phyloP scores from a whole-genome alignment of 2,113 vertebrate genomes.

The Machaerirhynchus nigripectus region DNA sequence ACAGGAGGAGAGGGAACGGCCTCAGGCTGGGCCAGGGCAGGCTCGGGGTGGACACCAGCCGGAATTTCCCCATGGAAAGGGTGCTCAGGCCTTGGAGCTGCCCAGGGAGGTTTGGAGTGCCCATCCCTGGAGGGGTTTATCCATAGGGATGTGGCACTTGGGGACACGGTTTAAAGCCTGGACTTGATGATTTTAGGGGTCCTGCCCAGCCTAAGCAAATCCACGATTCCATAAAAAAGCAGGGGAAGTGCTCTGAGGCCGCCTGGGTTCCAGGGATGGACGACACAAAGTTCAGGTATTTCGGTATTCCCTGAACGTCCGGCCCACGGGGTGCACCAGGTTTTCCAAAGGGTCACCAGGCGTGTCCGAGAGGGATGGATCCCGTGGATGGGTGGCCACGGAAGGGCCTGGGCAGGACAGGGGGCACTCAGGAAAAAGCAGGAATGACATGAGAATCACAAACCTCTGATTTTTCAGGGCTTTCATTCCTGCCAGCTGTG shows the following conservation, averaged over 20 bases:
- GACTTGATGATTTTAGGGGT: background rate
- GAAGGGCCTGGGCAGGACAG: background rate
- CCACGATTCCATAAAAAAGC: background rate
- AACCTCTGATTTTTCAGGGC: background rate
- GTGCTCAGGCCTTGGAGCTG: background rate
- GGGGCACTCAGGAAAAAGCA: background rate
- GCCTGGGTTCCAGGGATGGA: too few species aligned
- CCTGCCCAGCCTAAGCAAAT: background rate
- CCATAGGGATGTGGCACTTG: background rate
- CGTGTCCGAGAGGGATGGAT: background rate
- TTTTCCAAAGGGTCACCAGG: background rate
- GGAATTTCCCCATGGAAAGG: background rate
- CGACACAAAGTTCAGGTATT: too few species aligned
- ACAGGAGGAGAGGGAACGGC: background rate
- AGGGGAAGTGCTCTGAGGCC: background rate
- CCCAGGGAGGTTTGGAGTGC: background rate
- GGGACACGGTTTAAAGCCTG: background rate
- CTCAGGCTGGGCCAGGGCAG: background rate
- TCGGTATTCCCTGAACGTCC: background rate
- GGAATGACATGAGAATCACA: background rate
- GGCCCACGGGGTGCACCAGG: rapidly evolving
- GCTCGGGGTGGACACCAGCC: background rate
- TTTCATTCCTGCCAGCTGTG: background rate
- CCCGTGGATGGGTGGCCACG: too few species aligned
- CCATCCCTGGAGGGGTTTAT: background rate